Base-by-base conservation (phyloP, 2,888 invertebrate species). In the Chymomyza amoena region DNA sequence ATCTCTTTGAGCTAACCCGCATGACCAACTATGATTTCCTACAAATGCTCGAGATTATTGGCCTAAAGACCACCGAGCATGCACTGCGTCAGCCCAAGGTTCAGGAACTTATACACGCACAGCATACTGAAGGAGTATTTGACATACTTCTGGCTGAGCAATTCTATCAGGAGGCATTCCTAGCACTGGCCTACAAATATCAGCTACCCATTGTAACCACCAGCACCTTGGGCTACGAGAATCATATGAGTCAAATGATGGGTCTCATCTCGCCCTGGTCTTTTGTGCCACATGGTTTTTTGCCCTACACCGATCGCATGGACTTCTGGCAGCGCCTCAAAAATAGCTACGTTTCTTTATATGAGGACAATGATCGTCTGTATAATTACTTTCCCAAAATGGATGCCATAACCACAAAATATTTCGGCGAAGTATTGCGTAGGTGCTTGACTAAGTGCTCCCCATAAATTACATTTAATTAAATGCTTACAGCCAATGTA, bases 271-370 rank as follows among this genome's bases (percentile, higher is more conserved):
- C 90, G 0, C 92, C 93, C 0, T 92, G 92, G 82, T 92, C 93
- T 0, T 92, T 92, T 81, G 91, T 93, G 39, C 93, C 93, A 0
- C 92, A 93, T 64, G 89, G 91, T 10, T 91, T 92, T 69, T 76
- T 92, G 64, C 89, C 91, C 5, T 92, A 88, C 65, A 91, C 93
- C 1, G 93, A 93, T 28, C 86, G 85, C 61, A 93, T 93, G 90
- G 93, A 90, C 52, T 94, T 95, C 73, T 88, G 89, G 80, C 92
- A 93, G 77, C 89, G 95, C 74, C 59, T 94, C 0, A 85, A 91
- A 32, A 95, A 94, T 80, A 89, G 93, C 0, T 91, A 92, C 1
- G 81, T 85, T 4, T 88, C 90, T 0, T 64, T 92, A 2, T 90
- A 89, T 52, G 90, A 92, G 54, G 89, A 91, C 28, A 67, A 87